These are phyloP conservation scores for Drosophila kanekoi DNA, from an alignment of 2,888 invertebrate species.

Conservation along the genomic window DNA sequence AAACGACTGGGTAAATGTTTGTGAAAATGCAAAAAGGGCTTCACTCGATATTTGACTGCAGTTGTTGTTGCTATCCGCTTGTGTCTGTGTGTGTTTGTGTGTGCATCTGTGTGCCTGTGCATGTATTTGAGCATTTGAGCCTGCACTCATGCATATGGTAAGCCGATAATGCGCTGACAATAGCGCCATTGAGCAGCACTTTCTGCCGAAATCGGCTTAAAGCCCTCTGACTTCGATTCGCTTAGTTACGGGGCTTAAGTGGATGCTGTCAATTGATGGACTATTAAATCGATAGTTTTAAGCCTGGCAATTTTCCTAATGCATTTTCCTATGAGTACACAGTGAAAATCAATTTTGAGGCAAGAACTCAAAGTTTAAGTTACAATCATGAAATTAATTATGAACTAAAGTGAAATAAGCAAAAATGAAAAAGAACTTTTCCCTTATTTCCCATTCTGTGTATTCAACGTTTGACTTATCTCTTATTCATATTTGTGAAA, in stretches of 20 bases:
- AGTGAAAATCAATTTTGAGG: background rate
- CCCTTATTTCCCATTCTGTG: no score
- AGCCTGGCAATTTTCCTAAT: conserved; percentile 10
- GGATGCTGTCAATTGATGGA: conserved; percentile 48
- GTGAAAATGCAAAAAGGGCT: background rate
- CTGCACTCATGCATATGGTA: conserved; percentile 69
- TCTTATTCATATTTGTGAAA: no score
- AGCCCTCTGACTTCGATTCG: conserved; percentile 70
- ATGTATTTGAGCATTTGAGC: conserved; percentile 19
- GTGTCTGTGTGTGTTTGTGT: conserved; percentile 2
- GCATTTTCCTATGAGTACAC: background rate
- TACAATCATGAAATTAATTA: no score
- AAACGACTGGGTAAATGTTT: background rate
- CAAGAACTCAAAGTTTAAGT: no score
- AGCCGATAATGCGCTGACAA: conserved; percentile 75
- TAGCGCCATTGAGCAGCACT: conserved; percentile 62
- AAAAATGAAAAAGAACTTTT: no score
- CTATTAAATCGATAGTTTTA: conserved; percentile 60
- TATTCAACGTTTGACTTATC: no score
- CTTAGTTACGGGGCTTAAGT: conserved; percentile 64
- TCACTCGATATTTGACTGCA: conserved; percentile 13
- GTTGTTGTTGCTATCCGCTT: background rate
- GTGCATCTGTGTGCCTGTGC: background rate
- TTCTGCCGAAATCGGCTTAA: conserved; percentile 65
- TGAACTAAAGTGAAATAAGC: no score